phyloP scores from a whole-genome alignment of 2,113 vertebrate genomes.

The Callipepla californica region DNA sequence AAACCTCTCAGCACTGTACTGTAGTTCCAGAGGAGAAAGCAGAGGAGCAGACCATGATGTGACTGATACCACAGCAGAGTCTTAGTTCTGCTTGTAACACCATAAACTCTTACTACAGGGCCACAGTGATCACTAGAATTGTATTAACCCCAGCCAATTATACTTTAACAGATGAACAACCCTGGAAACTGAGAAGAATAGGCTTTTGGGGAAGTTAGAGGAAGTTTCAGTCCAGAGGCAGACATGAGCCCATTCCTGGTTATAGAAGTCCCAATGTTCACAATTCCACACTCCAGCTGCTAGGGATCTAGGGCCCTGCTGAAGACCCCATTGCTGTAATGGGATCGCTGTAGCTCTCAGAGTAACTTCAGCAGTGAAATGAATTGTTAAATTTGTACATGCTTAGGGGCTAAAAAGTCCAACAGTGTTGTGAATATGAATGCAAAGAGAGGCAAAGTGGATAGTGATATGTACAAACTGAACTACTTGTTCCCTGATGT shows the following conservation, averaged over 20 bases:
- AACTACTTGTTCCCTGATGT: not conserved
- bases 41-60: not conserved
- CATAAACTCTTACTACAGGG: not conserved
- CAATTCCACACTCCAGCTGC: not conserved
- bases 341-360: not conserved
- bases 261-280: not conserved
- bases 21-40: not conserved
- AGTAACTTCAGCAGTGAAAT: not conserved
- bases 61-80: not conserved
- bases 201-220: not conserved
- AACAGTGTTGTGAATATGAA: fast-evolving
- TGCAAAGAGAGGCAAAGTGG: not conserved
- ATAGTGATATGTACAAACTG: fast-evolving
- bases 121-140: no score
- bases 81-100: not conserved
- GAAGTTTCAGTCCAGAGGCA: not conserved
- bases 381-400: not conserved
- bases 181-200: not conserved
- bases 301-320: not conserved
- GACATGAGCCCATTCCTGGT: not conserved
- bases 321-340: not conserved
- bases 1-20: constrained; percentile 10
- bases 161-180: not conserved
- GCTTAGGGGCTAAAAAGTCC: not conserved
- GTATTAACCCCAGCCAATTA: not conserved